These are phyloP conservation scores for Pyxicephalus adspersus DNA, from an alignment of 2,113 vertebrate genomes.

Conservation along the genomic window DNA sequence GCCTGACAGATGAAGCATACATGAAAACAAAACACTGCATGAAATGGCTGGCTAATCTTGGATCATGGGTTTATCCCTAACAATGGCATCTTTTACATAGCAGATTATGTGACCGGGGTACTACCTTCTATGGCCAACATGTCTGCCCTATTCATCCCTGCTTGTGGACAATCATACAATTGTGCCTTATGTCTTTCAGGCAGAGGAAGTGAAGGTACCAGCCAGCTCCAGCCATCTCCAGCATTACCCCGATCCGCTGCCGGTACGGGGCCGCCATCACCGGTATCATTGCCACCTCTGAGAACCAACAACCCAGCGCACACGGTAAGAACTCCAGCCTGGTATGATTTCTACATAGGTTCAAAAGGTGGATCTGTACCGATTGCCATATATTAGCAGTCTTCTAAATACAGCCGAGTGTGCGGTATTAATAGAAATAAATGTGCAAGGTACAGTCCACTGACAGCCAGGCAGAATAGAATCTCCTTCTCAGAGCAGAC, in stretches of 20 bases:
- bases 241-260: conserved; percentile 75
- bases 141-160: not conserved
- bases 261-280: conserved; percentile 77
- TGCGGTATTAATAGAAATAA: conserved; percentile 69
- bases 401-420: conserved; percentile 2
- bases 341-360: no score
- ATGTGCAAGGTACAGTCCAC: conserved; percentile 65
- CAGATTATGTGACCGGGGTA: not conserved
- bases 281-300: conserved; percentile 81
- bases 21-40: not conserved
- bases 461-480: conserved; percentile 56
- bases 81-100: not conserved
- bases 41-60: conserved; percentile 28
- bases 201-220: conserved; percentile 75
- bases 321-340: conserved; percentile 72
- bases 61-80: conserved; percentile 32
- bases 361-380: no score
- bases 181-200: conserved; percentile 64
- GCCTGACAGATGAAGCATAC: not conserved
- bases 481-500: conserved; percentile 3
- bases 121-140: no score
- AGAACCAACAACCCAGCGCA: conserved; percentile 78
- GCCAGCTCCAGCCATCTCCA: conserved; percentile 74
- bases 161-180: not conserved
- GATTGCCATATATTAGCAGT: conserved; percentile 26